Evolutionary conservation across 2,113 vertebrate genomes (phyloP), one percentile per base, ranked within the genome.

Genomic region (Herpetotheres cachinnans): DNA sequence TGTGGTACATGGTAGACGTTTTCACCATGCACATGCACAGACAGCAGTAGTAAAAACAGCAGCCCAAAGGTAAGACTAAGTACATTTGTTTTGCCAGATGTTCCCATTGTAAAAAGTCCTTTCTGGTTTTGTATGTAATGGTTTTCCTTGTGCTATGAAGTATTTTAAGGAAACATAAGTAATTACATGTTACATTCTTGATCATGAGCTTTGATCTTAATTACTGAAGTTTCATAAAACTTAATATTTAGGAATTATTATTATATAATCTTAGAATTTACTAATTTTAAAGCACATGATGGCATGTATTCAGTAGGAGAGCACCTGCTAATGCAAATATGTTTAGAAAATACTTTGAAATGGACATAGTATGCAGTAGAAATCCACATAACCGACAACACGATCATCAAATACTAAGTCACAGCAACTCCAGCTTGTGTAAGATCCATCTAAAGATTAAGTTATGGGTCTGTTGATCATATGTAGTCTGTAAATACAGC

Each of bases 1-100:
- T 55, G 85, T 99, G 47, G 95, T 99, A 78, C 99, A 99, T 22
- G 99, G 99, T 29, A 98, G 99, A 50, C 98, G 98, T 95, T 99
- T 99, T 95, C 99, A 99, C 86, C 99, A 99, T 29, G 97, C 99
- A 3, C 98, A 99, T 30, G 96, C 98, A 49, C 98, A 97, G 92
- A 97, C 98, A 71, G 65, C 98, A 1, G 34, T 95, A 65, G 95
- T 98, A 84, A 98, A 98, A 98, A 99, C 99, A 74, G 98, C 98
- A 82, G 98, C 98, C 90, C 99, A 99, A 97, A 99, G 99, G 99
- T 99, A 98, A 97, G 96, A 34, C 49, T 50, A 27, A 40, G 16
- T 13, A 10, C 7, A 5, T n/a, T 71, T 85, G 30, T 58, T 92
- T 91, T 62, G 70, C 34, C 38, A 56, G 44, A 36, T 62, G 25